Evolutionary conservation across 2,888 invertebrate genomes (phyloP).

Genomic region (Diarsia mendica): DNA sequence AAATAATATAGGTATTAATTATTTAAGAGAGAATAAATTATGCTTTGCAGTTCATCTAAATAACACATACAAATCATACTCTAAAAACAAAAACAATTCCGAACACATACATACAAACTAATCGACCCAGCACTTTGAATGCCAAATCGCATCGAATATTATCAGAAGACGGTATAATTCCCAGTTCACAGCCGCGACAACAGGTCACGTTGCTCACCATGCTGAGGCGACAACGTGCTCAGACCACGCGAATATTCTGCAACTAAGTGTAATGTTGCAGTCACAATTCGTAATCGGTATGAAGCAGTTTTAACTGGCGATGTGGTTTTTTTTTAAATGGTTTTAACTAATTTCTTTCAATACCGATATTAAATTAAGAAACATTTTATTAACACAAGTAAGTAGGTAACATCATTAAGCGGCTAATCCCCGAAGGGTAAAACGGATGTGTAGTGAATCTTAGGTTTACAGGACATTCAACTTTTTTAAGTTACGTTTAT

Average conservation of each 20-base stretch:
- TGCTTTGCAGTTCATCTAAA: conserved; percentile 3
- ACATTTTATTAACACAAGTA: no score
- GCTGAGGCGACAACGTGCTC: conserved; percentile 52
- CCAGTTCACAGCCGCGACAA: conserved; percentile 15
- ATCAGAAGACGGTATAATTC: conserved; percentile 24
- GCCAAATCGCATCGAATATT: conserved; percentile 32
- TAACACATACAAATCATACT: conserved; percentile 25
- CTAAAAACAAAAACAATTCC: conserved; percentile 27
- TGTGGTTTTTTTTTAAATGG: neutral
- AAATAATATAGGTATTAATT: no score
- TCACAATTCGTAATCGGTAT: neutral
- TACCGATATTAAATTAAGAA: neutral
- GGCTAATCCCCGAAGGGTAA: no score
- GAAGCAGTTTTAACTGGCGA: neutral
- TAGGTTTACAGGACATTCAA: no score
- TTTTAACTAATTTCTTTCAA: neutral
- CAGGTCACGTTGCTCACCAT: conserved; percentile 56
- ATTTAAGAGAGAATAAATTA: neutral
- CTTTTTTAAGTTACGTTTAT: no score
- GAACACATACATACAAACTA: neutral
- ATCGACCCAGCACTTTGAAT: conserved; percentile 20
- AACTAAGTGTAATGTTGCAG: conserved; percentile 32
- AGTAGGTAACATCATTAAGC: no score
- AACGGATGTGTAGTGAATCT: no score
- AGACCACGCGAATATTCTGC: conserved; percentile 40